These are phyloP conservation scores for Calyptommatus sinebrachiatus DNA, from an alignment of 2,113 vertebrate species.

Conservation along the genomic window DNA sequence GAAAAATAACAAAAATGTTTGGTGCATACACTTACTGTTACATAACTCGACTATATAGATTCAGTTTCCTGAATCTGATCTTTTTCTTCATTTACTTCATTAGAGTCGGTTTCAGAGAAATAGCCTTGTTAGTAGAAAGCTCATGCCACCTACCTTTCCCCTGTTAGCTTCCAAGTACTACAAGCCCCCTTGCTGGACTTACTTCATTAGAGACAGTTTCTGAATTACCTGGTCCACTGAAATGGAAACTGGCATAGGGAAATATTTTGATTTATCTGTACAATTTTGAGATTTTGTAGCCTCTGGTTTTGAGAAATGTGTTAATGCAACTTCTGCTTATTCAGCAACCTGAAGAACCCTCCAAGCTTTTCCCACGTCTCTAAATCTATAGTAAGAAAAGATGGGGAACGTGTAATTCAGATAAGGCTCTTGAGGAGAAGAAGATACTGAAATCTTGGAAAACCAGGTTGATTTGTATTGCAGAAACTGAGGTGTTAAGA, in stretches of 20 bases:
- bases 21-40: neutral
- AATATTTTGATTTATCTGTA: no score
- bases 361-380: neutral
- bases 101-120: no score
- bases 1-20: neutral
- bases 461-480: neutral
- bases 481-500: constrained; percentile 20
- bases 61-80: no score
- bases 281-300: no score
- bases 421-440: constrained; percentile 16
- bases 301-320: neutral
- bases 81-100: no score
- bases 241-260: neutral
- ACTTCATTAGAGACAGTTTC: no score
- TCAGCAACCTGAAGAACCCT: neutral
- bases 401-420: constrained; percentile 18
- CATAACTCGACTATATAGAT: neutral
- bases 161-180: no score
- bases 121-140: no score
- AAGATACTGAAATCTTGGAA: constrained; percentile 2
- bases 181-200: no score
- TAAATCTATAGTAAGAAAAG: neutral
- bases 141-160: no score
- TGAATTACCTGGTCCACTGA: neutral
- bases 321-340: neutral